A percentile compares a stretch with the other conserved stretches of the same genome.
Evolutionary conservation across 2,797 vertebrate genomes (phyloP).

Genomic region (Heterohyrax brucei): DNA sequence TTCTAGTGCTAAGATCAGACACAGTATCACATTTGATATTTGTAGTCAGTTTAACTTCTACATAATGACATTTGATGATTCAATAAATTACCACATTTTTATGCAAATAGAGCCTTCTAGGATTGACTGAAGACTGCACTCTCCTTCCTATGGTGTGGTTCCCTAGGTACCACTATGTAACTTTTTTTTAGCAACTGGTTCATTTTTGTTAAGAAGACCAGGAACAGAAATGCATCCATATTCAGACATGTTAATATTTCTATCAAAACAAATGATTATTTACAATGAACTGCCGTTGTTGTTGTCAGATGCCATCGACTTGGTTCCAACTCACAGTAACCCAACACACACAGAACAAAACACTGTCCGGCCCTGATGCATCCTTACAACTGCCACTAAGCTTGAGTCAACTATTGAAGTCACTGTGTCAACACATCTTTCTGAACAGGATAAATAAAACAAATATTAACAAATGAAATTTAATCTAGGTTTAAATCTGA

Average conservation of each 20-base stretch:
- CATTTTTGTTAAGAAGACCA: not conserved
- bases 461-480: not conserved
- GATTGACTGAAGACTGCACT: too few relatives aligned
- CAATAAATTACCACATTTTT: constrained; percentile 60
- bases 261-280: not conserved
- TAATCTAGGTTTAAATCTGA: not conserved
- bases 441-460: not conserved
- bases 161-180: too few relatives aligned
- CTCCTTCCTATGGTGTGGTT: too few relatives aligned
- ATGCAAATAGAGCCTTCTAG: too few relatives aligned
- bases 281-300: too few relatives aligned
- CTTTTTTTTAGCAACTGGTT: not conserved
- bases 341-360: too few relatives aligned
- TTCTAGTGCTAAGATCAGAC: constrained; percentile 42
- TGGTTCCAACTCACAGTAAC: too few relatives aligned
- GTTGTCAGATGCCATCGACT: too few relatives aligned
- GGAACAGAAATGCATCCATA: not conserved
- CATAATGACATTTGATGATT: constrained; percentile 23
- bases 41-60: not conserved
- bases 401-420: too few relatives aligned
- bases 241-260: not conserved
- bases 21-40: constrained; percentile 64
- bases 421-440: too few relatives aligned
- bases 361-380: too few relatives aligned
- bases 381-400: too few relatives aligned